phyloP scores from a whole-genome alignment of 2,888 invertebrate genomes.

The Folsomia manolachei region DNA sequence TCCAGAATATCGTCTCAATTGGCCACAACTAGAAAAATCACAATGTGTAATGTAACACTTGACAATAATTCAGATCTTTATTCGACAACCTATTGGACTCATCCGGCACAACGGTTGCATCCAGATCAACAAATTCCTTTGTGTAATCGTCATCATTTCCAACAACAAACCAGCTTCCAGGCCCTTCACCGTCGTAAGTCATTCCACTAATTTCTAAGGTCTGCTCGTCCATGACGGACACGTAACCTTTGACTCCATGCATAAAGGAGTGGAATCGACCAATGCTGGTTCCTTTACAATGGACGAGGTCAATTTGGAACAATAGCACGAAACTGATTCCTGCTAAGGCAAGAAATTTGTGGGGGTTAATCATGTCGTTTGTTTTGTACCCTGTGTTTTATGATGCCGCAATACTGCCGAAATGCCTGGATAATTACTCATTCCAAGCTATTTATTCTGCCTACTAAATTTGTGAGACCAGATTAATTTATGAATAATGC shows the following conservation, averaged over 20 bases:
- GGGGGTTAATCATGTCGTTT: no score
- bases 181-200: slow-evolving; percentile 25
- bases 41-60: not conserved
- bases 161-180: slow-evolving; percentile 37
- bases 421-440: no score
- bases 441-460: no score
- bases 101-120: slow-evolving; percentile 32
- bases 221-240: slow-evolving; percentile 34
- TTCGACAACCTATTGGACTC: slow-evolving; percentile 14
- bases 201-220: slow-evolving; percentile 37
- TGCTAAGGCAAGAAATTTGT: no score
- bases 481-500: no score
- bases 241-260: slow-evolving; percentile 21
- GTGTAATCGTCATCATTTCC: slow-evolving; percentile 28
- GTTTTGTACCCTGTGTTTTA: no score
- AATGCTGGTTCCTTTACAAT: not conserved
- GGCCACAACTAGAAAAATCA: slow-evolving; percentile 60
- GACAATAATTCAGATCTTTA: not conserved
- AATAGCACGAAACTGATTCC: no score
- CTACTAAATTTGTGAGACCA: no score
- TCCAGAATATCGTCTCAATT: slow-evolving; percentile 78
- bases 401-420: no score
- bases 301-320: no score
- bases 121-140: slow-evolving; percentile 27
- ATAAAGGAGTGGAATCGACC: not conserved